Evolutionary conservation across 1,140 invertebrate genomes (phyloP).

Genomic region (Thrips palmi): DNA sequence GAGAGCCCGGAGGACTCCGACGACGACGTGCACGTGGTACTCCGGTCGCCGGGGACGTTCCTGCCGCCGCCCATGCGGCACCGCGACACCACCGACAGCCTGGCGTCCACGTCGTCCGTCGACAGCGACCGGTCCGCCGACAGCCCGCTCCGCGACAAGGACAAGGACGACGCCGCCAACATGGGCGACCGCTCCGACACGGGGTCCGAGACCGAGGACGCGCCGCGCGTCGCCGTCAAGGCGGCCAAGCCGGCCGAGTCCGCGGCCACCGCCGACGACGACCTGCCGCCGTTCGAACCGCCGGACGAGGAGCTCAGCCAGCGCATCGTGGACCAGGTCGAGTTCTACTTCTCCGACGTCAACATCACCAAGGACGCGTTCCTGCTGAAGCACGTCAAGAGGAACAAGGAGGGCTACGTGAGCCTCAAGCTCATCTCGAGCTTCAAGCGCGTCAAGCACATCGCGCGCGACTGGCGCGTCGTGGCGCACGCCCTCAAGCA

Average conservation of each 20-base stretch:
- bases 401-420: slow-evolving; percentile 89
- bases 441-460: slow-evolving; percentile 78
- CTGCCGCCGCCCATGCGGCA: slow-evolving; percentile 30
- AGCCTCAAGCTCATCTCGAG: slow-evolving; percentile 85
- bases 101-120: slow-evolving; percentile 41
- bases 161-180: slow-evolving; percentile 30
- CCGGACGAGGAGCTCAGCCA: slow-evolving; percentile 54
- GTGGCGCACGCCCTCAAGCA: slow-evolving; percentile 63
- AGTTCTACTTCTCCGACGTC: slow-evolving; percentile 88
- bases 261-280: slow-evolving; percentile 1
- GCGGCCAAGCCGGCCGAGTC: slow-evolving; percentile 24
- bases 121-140: slow-evolving; percentile 34
- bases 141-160: slow-evolving; percentile 13
- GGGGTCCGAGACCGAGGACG: slow-evolving; percentile 14
- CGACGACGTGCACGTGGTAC: neutral
- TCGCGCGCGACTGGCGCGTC: slow-evolving; percentile 83
- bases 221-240: neutral
- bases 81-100: slow-evolving; percentile 37
- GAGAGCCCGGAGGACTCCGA: neutral
- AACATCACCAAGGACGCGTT: slow-evolving; percentile 92
- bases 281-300: slow-evolving; percentile 18
- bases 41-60: slow-evolving; percentile 13
- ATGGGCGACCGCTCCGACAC: slow-evolving; percentile 41
- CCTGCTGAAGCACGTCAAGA: slow-evolving; percentile 77
- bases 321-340: slow-evolving; percentile 65